Conservation (phyloP, 2,888 invertebrate genomes). For the Fragum fragum region DNA sequence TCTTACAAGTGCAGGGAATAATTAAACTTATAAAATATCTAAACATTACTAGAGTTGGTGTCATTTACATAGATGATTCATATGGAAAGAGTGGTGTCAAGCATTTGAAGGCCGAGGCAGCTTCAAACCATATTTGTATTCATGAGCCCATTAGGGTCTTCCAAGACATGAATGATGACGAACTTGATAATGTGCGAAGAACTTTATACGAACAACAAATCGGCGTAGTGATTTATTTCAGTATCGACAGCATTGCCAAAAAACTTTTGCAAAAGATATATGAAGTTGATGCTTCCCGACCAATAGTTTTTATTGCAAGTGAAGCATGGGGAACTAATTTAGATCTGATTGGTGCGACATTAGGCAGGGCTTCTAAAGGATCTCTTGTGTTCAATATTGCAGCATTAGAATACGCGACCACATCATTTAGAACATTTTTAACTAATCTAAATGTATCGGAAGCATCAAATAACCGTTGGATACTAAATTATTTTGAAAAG, state of each 20-base stretch:
- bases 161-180: constrained; percentile 43
- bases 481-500: constrained; percentile 75
- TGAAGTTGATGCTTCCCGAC: not conserved
- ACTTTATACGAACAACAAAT: constrained; percentile 45
- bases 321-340: constrained; percentile 78
- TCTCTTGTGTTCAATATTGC: constrained; percentile 73
- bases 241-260: constrained; percentile 69
- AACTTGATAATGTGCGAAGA: constrained; percentile 38
- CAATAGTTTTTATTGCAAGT: constrained; percentile 76
- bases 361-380: constrained; percentile 69
- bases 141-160: constrained; percentile 61
- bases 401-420: constrained; percentile 41
- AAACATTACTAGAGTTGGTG: constrained; percentile 73
- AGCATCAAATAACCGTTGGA: constrained; percentile 69
- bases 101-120: constrained; percentile 66
- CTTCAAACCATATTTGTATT: constrained; percentile 75
- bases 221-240: constrained; percentile 74
- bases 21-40: constrained; percentile 67
- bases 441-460: constrained; percentile 40
- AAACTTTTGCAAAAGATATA: constrained; percentile 67
- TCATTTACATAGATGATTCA: constrained; percentile 74
- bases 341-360: constrained; percentile 49
- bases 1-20: constrained; percentile 73
- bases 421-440: constrained; percentile 58
- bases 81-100: constrained; percentile 76